Evolutionary conservation across 2,113 vertebrate species (phyloP), one percentile per base, ranked within the genome.

Genomic region (Halichoeres trimaculatus): DNA sequence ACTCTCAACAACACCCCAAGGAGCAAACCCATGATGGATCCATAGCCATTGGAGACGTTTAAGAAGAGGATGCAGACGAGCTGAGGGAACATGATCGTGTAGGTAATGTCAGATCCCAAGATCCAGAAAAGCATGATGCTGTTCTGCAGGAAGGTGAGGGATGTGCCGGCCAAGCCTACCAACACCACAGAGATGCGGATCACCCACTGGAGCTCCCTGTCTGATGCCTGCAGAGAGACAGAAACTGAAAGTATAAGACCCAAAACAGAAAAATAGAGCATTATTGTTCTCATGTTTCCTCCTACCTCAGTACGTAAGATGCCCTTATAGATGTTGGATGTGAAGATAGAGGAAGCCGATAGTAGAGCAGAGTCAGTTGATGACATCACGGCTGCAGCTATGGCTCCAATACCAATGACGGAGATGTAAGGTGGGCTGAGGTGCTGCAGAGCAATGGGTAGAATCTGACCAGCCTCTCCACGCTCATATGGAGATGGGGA

Each of bases 91-190:
- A 95, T 89, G 23, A 95, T 36, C 2, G 88, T 77, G 0, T 95
- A 95, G 13, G 93, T 88, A 52, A 96, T 83, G 67, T 93, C 90
- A 13, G 92, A 87, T 0, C 92, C 90, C 70, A 95, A 85, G 57
- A 95, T 89, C 95, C 95, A 96, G 34, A 95, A 89, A 48, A 93
- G 53, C 1, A 93, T 90, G 54, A 94, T 24, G 38, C 94, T 95
- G 72, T 78, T 83, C 22, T 91, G 76, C 14, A 88, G 50, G 71
- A 92, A 89, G 30, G 94, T 91, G 61, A 95, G 71, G 2, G 54
- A 38, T 0, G 88, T 90, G 41, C 94, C 92, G 2, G 64, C 71
- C 0, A 92, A 35, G 12, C 94, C 95, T 62, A 90, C 91, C 30
- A 90, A 2, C 26, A 95, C 8, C 89, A 93, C 90, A 14, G 93